These are phyloP conservation scores for Alethe castanea DNA, from an alignment of 2,113 vertebrate genomes.

Conservation along the genomic window DNA sequence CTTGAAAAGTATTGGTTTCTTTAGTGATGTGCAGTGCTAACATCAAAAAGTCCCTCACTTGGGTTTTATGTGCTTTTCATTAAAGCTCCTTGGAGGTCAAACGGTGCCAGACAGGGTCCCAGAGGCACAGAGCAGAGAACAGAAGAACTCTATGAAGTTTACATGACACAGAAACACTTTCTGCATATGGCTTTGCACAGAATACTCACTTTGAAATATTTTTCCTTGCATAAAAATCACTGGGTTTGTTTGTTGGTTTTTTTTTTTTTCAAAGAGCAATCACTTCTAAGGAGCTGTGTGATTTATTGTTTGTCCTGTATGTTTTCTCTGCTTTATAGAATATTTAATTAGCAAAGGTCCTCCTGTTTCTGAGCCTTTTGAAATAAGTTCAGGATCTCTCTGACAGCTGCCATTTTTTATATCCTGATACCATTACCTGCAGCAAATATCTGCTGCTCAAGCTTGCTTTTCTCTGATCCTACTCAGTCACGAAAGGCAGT, in stretches of 20 bases:
- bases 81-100: conserved; percentile 28
- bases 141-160: conserved; percentile 33
- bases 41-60: not conserved
- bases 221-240: conserved; percentile 13
- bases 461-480: conserved; percentile 54
- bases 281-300: conserved; percentile 33
- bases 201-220: conserved; percentile 38
- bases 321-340: conserved; percentile 31
- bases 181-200: conserved; percentile 2
- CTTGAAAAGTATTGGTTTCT: not conserved
- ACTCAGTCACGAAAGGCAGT: conserved; percentile 22
- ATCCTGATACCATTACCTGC: conserved; percentile 54
- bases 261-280: not conserved
- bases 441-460: conserved; percentile 55
- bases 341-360: conserved; percentile 47
- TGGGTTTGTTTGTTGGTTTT: not conserved
- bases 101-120: not conserved
- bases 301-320: conserved; percentile 47
- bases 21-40: not conserved
- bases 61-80: conserved; percentile 34
- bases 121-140: not conserved
- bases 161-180: conserved; percentile 24
- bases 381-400: conserved; percentile 23
- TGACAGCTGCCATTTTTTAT: conserved; percentile 59
- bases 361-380: conserved; percentile 22